phyloP scores from a whole-genome alignment of 2,797 vertebrate genomes.

The Scleropages formosus region DNA sequence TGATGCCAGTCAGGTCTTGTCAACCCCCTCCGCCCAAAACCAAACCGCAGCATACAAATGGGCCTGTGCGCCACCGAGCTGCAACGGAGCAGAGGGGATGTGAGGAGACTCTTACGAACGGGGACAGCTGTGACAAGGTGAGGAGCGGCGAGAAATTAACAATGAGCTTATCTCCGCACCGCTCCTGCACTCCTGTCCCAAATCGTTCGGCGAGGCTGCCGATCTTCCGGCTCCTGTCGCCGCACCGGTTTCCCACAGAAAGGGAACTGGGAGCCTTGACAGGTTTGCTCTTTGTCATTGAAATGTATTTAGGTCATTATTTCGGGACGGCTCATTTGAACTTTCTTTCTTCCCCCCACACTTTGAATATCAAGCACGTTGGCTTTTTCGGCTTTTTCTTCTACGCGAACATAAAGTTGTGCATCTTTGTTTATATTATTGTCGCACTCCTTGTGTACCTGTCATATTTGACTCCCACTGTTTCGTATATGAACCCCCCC shows the following conservation, averaged over 20 bases:
- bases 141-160: slow-evolving; percentile 10
- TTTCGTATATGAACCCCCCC: too few species aligned
- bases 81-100: not conserved
- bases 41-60: not conserved
- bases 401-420: too few species aligned
- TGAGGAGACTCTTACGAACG: not conserved
- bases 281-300: not conserved
- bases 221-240: not conserved
- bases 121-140: slow-evolving; percentile 23
- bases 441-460: too few species aligned
- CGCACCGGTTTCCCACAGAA: not conserved
- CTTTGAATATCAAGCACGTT: not conserved
- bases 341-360: not conserved
- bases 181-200: not conserved
- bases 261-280: not conserved
- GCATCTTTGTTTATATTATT: too few species aligned
- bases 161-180: not conserved
- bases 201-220: not conserved
- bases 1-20: slow-evolving; percentile 20
- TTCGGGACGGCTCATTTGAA: not conserved
- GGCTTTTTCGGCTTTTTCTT: not conserved
- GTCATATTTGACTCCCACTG: too few species aligned
- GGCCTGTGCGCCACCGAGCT: not conserved
- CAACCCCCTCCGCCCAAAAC: slow-evolving; percentile 2
- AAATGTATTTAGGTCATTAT: slow-evolving; percentile 25